phyloP scores from a whole-genome alignment of 2,113 vertebrate genomes.

The Orthonyx spaldingii region DNA sequence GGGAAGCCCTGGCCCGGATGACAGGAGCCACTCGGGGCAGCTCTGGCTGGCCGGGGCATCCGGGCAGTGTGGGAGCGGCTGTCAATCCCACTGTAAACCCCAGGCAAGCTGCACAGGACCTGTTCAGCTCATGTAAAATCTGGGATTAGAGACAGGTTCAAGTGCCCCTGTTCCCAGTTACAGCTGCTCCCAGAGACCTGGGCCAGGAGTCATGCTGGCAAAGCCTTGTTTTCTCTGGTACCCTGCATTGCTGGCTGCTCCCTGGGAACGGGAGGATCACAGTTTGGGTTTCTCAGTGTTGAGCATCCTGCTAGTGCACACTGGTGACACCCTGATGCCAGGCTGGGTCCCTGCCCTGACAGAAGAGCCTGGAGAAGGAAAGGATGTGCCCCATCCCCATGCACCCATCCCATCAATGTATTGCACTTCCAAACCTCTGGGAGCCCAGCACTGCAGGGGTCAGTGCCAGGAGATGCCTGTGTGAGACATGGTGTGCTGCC shows the following conservation, averaged over 20 bases:
- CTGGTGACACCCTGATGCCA: background rate
- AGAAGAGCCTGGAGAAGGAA: background rate
- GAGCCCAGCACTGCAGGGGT: background rate
- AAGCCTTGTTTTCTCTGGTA: background rate
- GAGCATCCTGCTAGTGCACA: background rate
- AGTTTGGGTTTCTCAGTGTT: background rate
- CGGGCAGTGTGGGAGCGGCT: background rate
- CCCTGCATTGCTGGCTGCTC: background rate
- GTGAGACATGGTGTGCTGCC: background rate
- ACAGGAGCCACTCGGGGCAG: background rate
- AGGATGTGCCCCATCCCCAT: too few species aligned
- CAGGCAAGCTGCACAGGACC: constrained; percentile 6
- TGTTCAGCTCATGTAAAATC: constrained; percentile 19
- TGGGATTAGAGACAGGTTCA: constrained; percentile 1
- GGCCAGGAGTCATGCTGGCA: background rate
- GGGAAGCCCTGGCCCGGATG: background rate
- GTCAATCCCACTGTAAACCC: background rate
- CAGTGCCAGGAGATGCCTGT: background rate
- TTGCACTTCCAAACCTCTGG: background rate
- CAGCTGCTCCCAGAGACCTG: background rate
- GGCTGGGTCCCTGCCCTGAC: background rate
- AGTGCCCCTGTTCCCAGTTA: background rate
- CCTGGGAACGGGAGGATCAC: background rate
- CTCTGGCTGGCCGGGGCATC: background rate
- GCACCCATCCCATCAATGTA: background rate